Conservation (phyloP, 2,113 vertebrate species). For the Cyanoliseus patagonus region DNA sequence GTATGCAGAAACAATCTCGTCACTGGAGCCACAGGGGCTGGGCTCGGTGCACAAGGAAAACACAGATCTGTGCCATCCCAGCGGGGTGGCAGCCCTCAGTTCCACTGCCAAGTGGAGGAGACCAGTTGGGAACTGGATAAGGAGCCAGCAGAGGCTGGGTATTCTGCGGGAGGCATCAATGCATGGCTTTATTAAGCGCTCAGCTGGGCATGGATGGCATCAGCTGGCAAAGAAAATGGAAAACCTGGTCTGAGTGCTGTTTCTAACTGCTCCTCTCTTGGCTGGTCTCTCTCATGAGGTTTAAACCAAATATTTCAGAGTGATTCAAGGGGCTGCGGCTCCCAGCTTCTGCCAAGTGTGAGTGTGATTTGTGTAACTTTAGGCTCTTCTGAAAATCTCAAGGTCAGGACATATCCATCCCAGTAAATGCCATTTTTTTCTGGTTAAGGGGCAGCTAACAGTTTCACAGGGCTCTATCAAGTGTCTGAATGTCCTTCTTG, state of each 20-base stretch:
- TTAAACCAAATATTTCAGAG: not conserved
- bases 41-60: conserved; percentile 58
- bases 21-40: conserved; percentile 59
- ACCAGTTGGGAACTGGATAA: conserved; percentile 33
- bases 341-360: not conserved
- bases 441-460: not conserved
- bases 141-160: conserved; percentile 1
- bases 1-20: conserved; percentile 64
- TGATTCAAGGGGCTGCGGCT: not conserved
- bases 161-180: not conserved
- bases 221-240: not conserved
- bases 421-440: not conserved
- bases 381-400: not conserved
- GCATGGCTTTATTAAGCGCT: not conserved
- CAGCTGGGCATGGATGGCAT: not conserved
- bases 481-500: not conserved
- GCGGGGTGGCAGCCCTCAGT: conserved; percentile 54
- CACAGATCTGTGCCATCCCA: conserved; percentile 55
- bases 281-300: not conserved
- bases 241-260: not conserved
- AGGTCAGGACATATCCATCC: not conserved
- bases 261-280: not conserved
- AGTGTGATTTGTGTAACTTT: no score
- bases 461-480: not conserved
- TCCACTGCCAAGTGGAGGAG: conserved; percentile 41